Conservation (phyloP, 2,888 invertebrate species). For the Acholoe squamosa region DNA sequence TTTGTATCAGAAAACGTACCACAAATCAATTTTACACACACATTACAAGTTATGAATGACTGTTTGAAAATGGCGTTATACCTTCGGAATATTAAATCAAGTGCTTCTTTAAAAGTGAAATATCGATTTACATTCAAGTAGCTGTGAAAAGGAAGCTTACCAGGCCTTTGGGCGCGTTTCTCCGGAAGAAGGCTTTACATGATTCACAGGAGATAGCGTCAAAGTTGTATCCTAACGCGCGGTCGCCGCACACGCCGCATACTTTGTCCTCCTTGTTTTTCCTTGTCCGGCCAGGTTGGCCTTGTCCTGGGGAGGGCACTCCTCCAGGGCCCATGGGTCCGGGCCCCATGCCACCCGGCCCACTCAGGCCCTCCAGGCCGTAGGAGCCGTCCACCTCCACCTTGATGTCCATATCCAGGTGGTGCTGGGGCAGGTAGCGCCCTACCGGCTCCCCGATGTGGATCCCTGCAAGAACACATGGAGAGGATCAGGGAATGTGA, state of each 20-base stretch:
- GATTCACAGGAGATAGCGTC: conserved; percentile 84
- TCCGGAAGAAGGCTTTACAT: conserved; percentile 83
- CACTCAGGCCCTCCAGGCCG: conserved; percentile 46
- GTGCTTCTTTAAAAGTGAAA: not conserved
- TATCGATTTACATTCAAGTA: not conserved
- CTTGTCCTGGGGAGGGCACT: conserved; percentile 36
- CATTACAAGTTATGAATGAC: too few species aligned
- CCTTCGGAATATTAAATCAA: too few species aligned
- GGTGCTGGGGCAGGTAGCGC: conserved; percentile 42
- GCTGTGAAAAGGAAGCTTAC: conserved; percentile 73
- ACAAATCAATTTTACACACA: too few species aligned
- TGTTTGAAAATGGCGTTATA: too few species aligned
- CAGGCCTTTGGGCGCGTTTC: conserved; percentile 83
- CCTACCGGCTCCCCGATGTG: conserved; percentile 63
- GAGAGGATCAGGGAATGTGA: too few species aligned
- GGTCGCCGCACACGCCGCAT: conserved; percentile 83
- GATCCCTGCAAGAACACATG: conserved; percentile 62
- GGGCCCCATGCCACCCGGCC: conserved; percentile 20
- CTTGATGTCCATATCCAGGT: conserved; percentile 67
- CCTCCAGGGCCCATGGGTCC: conserved; percentile 25
- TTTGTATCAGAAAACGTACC: too few species aligned
- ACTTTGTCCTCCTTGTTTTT: conserved; percentile 83
- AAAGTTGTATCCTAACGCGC: conserved; percentile 83
- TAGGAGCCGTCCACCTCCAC: conserved; percentile 65
- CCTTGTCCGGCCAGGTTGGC: conserved; percentile 68